phyloP scores from a whole-genome alignment of 1,140 invertebrate species.

The Drosophila fuyamai region DNA sequence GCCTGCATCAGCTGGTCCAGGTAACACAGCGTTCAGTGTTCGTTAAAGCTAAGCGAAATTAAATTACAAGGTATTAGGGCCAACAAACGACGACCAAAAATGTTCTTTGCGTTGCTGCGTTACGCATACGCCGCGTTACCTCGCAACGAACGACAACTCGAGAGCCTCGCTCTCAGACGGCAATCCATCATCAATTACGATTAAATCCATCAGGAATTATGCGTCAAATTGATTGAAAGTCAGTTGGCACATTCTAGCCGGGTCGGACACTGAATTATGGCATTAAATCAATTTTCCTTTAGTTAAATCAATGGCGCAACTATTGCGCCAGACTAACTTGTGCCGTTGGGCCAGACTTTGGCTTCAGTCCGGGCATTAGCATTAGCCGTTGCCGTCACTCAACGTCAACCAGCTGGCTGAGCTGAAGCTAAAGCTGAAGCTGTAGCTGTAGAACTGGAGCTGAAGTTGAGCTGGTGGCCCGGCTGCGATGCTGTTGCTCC shows the following conservation, averaged over 20 bases:
- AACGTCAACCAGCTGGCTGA: constrained; percentile 51
- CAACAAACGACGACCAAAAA: constrained; percentile 55
- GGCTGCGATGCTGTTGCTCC: neutral
- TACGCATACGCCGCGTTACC: constrained; percentile 35
- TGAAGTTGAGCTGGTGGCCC: constrained; percentile 6
- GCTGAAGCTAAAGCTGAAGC: constrained; percentile 18
- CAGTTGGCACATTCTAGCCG: constrained; percentile 69
- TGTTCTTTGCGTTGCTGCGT: constrained; percentile 27
- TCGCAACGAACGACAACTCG: neutral
- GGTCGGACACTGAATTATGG: constrained; percentile 64
- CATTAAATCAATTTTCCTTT: constrained; percentile 70
- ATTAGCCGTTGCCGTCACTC: constrained; percentile 58
- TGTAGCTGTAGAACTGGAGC: neutral
- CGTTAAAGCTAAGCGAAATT: constrained; percentile 80
- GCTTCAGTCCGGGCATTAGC: constrained; percentile 24
- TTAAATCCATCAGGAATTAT: constrained; percentile 85
- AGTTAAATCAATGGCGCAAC: constrained; percentile 71
- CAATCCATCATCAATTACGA: constrained; percentile 84
- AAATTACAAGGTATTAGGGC: constrained; percentile 78
- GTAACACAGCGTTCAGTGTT: constrained; percentile 36
- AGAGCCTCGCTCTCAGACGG: constrained; percentile 34
- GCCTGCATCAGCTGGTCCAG: constrained; percentile 37
- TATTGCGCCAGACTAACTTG: constrained; percentile 47
- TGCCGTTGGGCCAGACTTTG: constrained; percentile 7
- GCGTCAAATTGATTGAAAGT: constrained; percentile 84